Conservation (phyloP, 2,797 vertebrate genomes). For the Mionectes olivaceus region DNA sequence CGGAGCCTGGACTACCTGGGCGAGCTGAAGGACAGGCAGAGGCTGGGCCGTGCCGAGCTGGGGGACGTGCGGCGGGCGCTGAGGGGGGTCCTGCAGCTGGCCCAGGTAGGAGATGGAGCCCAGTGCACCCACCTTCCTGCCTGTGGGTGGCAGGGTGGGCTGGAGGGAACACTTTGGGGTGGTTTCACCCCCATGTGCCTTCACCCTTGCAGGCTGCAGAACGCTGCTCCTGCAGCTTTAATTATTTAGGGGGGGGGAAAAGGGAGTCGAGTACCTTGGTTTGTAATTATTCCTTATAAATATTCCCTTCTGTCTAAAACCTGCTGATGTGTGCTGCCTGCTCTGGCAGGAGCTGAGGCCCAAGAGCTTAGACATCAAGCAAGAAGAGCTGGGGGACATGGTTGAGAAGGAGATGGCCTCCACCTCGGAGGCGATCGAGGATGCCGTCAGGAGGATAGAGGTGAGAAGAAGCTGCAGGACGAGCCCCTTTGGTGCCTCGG, state of each 20-base stretch:
- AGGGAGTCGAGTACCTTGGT: accelerated
- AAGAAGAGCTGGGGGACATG: conserved; percentile 94
- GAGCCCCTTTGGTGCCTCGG: background rate
- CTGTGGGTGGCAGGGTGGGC: accelerated
- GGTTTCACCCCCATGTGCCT: background rate
- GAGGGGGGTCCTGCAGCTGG: conserved; percentile 86
- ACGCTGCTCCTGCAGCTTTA: background rate
- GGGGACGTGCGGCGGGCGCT: conserved; percentile 75
- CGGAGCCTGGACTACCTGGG: conserved; percentile 83
- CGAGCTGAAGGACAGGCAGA: conserved; percentile 84
- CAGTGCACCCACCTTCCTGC: background rate
- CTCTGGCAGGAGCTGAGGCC: conserved; percentile 89
- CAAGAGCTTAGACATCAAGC: conserved; percentile 90
- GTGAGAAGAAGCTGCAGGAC: conserved; percentile 67
- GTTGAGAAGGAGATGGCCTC: conserved; percentile 98
- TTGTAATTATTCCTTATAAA: background rate
- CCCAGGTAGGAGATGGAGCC: conserved; percentile 81
- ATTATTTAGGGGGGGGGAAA: background rate
- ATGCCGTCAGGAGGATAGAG: conserved; percentile 93
- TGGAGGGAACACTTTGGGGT: background rate
- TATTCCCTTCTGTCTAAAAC: background rate
- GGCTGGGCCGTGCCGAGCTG: conserved; percentile 81
- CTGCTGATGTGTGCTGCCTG: background rate
- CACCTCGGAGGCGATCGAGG: conserved; percentile 92
- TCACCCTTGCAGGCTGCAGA: background rate